These are phyloP conservation scores for Crenuchus spilurus DNA, from an alignment of 2,797 vertebrate species.

Conservation along the genomic window DNA sequence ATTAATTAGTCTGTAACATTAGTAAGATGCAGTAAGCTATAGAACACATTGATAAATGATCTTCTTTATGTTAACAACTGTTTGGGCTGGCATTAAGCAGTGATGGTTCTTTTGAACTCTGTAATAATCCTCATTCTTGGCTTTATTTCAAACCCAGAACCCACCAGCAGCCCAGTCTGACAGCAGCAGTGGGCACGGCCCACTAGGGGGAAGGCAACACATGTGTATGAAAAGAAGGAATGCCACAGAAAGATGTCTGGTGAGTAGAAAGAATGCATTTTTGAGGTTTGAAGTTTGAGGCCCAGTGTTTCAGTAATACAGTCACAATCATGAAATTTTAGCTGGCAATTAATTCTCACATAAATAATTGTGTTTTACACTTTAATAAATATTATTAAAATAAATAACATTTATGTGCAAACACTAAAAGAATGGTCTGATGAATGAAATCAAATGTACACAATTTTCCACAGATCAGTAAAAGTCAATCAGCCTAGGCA, in stretches of 20 bases:
- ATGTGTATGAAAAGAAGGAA: not conserved
- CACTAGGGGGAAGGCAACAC: not conserved
- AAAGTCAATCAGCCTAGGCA: too few relatives aligned
- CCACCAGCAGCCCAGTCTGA: slow-evolving; percentile 4
- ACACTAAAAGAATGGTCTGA: too few relatives aligned
- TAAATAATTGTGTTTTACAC: too few relatives aligned
- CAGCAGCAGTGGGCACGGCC: not conserved
- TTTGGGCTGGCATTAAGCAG: slow-evolving; percentile 4
- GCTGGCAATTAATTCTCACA: too few relatives aligned
- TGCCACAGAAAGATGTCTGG: not conserved
- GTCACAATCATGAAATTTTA: too few relatives aligned
- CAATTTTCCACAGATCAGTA: too few relatives aligned
- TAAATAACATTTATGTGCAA: too few relatives aligned
- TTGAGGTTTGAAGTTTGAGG: slow-evolving; percentile 15
- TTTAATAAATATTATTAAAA: too few relatives aligned
- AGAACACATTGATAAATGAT: not conserved
- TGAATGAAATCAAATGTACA: too few relatives aligned
- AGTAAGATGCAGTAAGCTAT: not conserved
- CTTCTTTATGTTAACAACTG: not conserved
- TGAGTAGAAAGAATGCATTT: slow-evolving; percentile 27
- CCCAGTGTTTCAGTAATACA: slow-evolving; percentile 14
- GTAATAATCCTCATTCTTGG: slow-evolving; percentile 7
- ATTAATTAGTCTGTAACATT: not conserved
- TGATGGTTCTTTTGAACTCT: slow-evolving; percentile 7
- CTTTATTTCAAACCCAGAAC: not conserved